Conservation (phyloP, 2,797 vertebrate genomes). For the Brachyrhaphis roseni region DNA sequence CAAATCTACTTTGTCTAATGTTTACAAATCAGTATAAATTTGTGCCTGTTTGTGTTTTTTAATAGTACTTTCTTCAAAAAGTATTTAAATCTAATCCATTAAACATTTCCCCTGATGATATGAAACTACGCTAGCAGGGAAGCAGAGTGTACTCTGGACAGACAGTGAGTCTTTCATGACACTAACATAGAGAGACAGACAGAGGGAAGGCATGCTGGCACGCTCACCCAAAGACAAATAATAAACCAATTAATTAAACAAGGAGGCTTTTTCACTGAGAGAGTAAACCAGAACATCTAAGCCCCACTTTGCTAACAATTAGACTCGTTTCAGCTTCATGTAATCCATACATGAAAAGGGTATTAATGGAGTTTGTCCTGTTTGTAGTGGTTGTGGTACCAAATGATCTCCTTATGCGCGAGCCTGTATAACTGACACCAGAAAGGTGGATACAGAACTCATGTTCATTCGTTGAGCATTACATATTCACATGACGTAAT, state of each 20-base stretch:
- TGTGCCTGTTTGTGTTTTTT: neutral
- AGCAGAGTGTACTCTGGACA: neutral
- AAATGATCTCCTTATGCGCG: neutral
- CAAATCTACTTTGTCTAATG: neutral
- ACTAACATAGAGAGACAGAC: neutral
- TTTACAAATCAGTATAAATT: neutral
- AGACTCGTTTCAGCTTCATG: neutral
- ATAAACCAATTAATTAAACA: neutral
- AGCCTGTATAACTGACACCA: neutral
- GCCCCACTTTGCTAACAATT: neutral
- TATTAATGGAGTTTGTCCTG: neutral
- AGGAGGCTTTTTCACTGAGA: neutral
- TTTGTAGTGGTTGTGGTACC: neutral
- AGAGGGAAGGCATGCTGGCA: neutral
- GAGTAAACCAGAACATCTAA: neutral
- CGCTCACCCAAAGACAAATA: neutral
- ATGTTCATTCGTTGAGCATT: no score
- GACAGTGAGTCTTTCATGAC: neutral
- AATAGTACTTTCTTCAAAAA: neutral
- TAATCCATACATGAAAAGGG: neutral
- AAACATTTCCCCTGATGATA: neutral
- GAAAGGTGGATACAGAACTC: neutral
- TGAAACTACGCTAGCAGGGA: neutral
- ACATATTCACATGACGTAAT: neutral
- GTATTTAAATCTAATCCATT: neutral